Percentiles rank a stretch among this genome's conserved stretches.
Evolutionary conservation across 2,113 vertebrate genomes (phyloP).

Genomic region (Azemiops feae): DNA sequence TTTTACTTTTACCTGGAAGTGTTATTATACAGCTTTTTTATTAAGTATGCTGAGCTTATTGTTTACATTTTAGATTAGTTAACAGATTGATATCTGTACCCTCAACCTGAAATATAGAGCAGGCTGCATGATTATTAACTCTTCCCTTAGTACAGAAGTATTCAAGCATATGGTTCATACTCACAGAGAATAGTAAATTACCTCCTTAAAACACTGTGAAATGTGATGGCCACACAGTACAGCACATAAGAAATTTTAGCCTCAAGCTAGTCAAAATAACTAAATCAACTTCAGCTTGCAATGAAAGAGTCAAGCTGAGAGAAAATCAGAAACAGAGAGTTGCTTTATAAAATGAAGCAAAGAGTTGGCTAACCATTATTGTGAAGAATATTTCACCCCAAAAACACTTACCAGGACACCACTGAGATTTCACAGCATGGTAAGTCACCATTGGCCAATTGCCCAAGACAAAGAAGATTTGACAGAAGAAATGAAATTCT

Average conservation of each 20-base stretch:
- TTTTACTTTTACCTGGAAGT: not conserved
- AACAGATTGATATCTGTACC: not conserved
- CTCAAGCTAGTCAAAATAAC: not conserved
- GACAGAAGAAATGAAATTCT: not conserved
- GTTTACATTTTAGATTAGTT: not conserved
- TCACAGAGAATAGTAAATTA: not conserved
- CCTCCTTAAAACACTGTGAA: not conserved
- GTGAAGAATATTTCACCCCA: not conserved
- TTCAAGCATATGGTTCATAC: not conserved
- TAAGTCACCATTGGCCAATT: not conserved
- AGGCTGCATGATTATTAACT: not conserved
- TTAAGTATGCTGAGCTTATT: not conserved
- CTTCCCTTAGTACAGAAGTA: not conserved
- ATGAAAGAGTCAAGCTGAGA: not conserved
- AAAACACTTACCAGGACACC: not conserved
- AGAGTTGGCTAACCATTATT: not conserved
- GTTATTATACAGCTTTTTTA: not conserved
- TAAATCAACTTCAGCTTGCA: not conserved
- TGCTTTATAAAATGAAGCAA: not conserved
- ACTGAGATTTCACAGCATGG: not conserved
- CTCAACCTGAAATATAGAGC: not conserved
- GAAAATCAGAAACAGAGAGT: not conserved
- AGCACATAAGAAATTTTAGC: not conserved
- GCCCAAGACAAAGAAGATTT: not conserved
- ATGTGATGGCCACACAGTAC: not conserved